phyloP scores from a whole-genome alignment of 2,113 vertebrate species.

The Cryptotis parvus region DNA sequence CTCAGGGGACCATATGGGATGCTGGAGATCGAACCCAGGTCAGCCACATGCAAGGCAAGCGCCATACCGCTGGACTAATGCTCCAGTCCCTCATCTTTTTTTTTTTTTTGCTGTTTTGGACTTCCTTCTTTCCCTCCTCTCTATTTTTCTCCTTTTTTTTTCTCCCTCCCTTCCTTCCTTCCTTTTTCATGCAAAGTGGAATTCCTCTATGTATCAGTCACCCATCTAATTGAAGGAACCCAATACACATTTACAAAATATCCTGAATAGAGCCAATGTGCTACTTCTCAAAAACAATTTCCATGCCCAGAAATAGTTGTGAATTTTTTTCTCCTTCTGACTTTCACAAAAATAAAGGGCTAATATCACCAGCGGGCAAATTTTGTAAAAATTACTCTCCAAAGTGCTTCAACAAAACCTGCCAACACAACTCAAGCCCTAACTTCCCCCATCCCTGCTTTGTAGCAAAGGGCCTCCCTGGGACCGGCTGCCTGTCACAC shows the following conservation, averaged over 20 bases:
- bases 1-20: too few species aligned
- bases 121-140: too few species aligned
- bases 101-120: too few species aligned
- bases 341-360: constrained; percentile 78
- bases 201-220: neutral
- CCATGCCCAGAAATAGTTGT: constrained; percentile 32
- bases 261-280: neutral
- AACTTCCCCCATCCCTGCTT: constrained; percentile 69
- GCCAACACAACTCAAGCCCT: constrained; percentile 76
- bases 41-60: too few species aligned
- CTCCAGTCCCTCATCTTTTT: too few species aligned
- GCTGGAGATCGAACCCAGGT: too few species aligned
- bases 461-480: constrained; percentile 71
- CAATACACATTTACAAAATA: neutral
- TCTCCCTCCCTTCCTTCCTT: too few species aligned
- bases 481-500: constrained; percentile 76
- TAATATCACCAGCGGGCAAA: constrained; percentile 66
- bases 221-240: neutral
- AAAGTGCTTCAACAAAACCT: constrained; percentile 76
- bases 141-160: too few species aligned
- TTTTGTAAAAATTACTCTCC: constrained; percentile 73
- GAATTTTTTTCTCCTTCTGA: neutral
- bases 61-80: too few species aligned
- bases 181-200: neutral
- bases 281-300: constrained; percentile 28